Conservation (phyloP, 2,888 invertebrate species). For the Drosophila greeni region DNA sequence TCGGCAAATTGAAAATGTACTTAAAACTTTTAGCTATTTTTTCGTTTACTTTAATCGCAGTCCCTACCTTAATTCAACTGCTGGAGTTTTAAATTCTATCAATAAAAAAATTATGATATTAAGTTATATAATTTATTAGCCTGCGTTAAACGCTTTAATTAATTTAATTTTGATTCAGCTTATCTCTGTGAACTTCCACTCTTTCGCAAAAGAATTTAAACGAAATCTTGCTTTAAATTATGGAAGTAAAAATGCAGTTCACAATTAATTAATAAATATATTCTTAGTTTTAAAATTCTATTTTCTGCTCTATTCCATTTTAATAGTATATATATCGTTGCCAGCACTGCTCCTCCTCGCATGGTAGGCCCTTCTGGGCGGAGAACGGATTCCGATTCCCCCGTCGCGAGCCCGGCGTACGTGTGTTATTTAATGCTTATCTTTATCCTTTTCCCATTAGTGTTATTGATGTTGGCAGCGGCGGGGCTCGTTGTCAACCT, state of each 20-base stretch:
- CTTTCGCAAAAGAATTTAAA: too few species aligned
- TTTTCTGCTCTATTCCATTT: not conserved
- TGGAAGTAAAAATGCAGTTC: too few species aligned
- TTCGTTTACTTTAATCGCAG: not conserved
- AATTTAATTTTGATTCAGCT: too few species aligned
- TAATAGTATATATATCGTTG: not conserved
- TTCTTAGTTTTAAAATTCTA: too few species aligned
- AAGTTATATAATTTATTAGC: too few species aligned
- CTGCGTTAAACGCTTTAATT: too few species aligned
- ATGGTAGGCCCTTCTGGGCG: conserved; percentile 16
- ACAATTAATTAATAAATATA: too few species aligned
- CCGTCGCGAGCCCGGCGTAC: conserved; percentile 53
- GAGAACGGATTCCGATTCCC: conserved; percentile 33
- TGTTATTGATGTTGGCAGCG: conserved; percentile 73
- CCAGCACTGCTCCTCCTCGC: conserved; percentile 8
- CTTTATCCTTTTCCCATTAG: conserved; percentile 75
- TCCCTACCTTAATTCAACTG: fast-evolving
- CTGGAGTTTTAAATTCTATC: not conserved
- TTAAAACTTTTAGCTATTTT: not conserved
- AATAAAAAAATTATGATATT: too few species aligned
- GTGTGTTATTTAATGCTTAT: conserved; percentile 75
- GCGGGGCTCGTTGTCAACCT: conserved; percentile 19
- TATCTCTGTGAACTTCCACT: too few species aligned
- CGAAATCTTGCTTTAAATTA: too few species aligned
- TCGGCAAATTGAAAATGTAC: not conserved